Conservation (phyloP, 2,888 invertebrate species). For the Spisula solida region DNA sequence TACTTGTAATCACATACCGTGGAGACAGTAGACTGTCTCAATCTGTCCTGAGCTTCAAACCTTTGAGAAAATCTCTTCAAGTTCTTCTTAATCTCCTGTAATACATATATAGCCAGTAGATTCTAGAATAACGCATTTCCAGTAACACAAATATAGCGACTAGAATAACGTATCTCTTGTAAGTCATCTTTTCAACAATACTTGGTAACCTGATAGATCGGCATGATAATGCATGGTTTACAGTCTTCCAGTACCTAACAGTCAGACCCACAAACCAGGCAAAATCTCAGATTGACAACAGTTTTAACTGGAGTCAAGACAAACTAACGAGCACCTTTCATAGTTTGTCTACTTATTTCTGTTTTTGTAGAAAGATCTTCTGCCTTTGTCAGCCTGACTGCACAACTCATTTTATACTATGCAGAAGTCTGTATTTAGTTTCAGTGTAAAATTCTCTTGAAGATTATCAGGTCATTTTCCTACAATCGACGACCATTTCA, state of each 20-base stretch:
- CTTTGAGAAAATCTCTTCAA: slow-evolving; percentile 98
- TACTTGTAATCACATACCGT: slow-evolving; percentile 89
- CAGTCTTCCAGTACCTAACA: too few relatives aligned
- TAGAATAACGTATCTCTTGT: background rate
- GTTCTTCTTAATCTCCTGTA: slow-evolving; percentile 97
- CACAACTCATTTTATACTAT: too few relatives aligned
- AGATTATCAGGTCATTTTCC: too few relatives aligned
- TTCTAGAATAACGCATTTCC: slow-evolving; percentile 89
- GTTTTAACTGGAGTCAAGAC: background rate
- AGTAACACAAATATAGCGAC: slow-evolving; percentile 87
- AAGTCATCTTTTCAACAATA: too few relatives aligned
- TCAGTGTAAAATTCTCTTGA: too few relatives aligned
- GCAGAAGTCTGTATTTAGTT: too few relatives aligned
- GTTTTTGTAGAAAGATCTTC: too few relatives aligned
- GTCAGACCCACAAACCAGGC: background rate
- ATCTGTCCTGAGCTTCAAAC: slow-evolving; percentile 98
- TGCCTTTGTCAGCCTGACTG: too few relatives aligned
- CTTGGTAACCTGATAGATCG: background rate
- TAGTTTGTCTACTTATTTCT: too few relatives aligned
- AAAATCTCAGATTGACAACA: background rate
- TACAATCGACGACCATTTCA: too few relatives aligned
- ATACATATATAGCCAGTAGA: background rate
- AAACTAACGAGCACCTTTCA: background rate
- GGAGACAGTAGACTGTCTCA: slow-evolving; percentile 96
- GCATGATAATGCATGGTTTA: too few relatives aligned